phyloP scores from a whole-genome alignment of 2,113 vertebrate species.

The Ctenodactylus gundi region DNA sequence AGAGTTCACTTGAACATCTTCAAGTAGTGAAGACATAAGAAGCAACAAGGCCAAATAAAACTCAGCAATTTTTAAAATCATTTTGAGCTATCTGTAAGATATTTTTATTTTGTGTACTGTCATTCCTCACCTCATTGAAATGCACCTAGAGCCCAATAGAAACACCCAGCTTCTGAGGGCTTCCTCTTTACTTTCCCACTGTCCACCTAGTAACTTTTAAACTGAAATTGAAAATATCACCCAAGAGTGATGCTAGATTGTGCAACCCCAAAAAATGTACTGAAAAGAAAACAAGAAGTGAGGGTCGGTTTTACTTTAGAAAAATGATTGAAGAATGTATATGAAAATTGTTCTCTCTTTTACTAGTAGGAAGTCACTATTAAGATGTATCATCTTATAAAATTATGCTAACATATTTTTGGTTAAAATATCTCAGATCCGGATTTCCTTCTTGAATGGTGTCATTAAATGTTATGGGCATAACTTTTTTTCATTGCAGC shows the following conservation, averaged over 20 bases:
- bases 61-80: slow-evolving; percentile 71
- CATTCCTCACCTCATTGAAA: too few species aligned
- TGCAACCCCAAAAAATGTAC: background rate
- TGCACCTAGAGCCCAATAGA: background rate
- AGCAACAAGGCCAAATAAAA: slow-evolving; percentile 71
- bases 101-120: slow-evolving; percentile 77
- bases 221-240: background rate
- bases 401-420: background rate
- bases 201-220: background rate
- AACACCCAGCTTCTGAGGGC: background rate
- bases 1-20: slow-evolving; percentile 66
- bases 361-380: background rate
- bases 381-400: background rate
- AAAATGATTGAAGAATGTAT: background rate
- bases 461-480: background rate
- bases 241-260: background rate
- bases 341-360: background rate
- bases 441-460: slow-evolving; percentile 53
- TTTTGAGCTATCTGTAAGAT: slow-evolving; percentile 68
- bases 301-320: background rate
- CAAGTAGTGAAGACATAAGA: slow-evolving; percentile 67
- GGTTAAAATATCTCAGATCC: background rate
- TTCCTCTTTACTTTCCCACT: background rate
- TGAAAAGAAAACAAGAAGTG: background rate
- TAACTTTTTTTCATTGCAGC: background rate